Base-by-base conservation (phyloP, 1,140 invertebrate genomes). In the Amphibalanus amphitrite region DNA sequence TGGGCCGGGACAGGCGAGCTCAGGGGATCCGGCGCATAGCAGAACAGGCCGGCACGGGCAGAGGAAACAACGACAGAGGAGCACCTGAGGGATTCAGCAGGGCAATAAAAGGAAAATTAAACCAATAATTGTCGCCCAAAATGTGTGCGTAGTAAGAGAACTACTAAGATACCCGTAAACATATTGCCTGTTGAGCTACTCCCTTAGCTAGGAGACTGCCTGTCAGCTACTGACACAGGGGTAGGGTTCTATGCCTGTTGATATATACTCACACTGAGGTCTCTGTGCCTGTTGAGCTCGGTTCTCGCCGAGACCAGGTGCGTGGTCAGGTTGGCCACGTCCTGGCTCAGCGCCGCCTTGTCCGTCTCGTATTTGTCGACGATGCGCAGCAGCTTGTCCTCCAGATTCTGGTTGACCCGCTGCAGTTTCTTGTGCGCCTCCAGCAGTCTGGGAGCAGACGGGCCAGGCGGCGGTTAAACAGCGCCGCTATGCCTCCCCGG, bases 371-470 rank as follows among this genome's bases (percentile, higher is more conserved):
- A 93, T 78, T 91, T 88, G 81, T 95, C 92, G 26, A 95, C 94
- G 78, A 97, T 87, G 81, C 89, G 91, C 69, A 97, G 82, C 69
- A 97, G 81, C 79, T 97, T 97, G 79, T 97, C 94, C 82, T 97
- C 94, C 74, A 97, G 83, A 76, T 89, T 90, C 83, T 97, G 93
- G 81, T 98, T 98, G 30, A 97, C 88, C 82, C 91, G 94, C 80
- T 97, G 93, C 59, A 97, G 86, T 77, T 92, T 88, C 79, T 93
- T 93, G 78, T 97, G 92, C 72, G 92, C 93, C 79, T 97, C 94
- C 80, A 91, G 88, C 70, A 97, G 85, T 76, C 93, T 83, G 74
- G 86, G 77, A 77, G 83, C 82, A 75, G 76, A 76, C 76, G 70
- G 17, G 69, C 69, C 25, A 72, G 72, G 26, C 23, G 29, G 20